A percentile compares a stretch with the other conserved stretches of the same genome.
phyloP scores from a whole-genome alignment of 1,140 invertebrate species.

The Bradynema listronoti region DNA sequence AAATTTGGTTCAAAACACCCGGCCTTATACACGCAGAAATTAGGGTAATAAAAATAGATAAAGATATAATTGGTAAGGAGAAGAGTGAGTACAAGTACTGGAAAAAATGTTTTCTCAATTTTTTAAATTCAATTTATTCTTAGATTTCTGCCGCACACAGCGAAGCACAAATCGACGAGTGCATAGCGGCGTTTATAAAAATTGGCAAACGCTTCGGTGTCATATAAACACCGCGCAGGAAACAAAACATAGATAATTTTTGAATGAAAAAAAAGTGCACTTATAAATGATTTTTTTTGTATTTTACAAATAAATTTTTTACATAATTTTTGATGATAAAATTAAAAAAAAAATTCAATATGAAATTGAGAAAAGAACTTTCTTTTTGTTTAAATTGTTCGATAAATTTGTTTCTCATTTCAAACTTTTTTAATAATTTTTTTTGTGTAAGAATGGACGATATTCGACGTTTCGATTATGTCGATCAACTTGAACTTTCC shows the following conservation, averaged over 20 bases:
- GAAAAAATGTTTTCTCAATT: too few relatives aligned
- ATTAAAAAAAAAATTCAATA: background rate
- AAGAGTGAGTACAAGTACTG: too few relatives aligned
- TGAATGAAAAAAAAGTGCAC: slow-evolving; percentile 11
- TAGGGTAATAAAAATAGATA: too few relatives aligned
- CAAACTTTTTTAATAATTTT: too few relatives aligned
- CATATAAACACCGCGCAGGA: slow-evolving; percentile 59
- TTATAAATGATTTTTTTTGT: slow-evolving; percentile 19
- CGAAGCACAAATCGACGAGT: slow-evolving; percentile 69
- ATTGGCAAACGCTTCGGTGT: slow-evolving; percentile 70
- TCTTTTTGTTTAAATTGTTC: slow-evolving; percentile 5
- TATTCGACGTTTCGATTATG: too few relatives aligned
- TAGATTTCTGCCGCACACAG: slow-evolving; percentile 79
- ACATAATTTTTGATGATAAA: slow-evolving; percentile 17
- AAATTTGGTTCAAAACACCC: too few relatives aligned
- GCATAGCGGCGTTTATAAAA: slow-evolving; percentile 71
- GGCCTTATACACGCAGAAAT: too few relatives aligned
- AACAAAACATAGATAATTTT: slow-evolving; percentile 14
- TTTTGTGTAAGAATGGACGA: too few relatives aligned
- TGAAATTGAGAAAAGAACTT: slow-evolving; percentile 1
- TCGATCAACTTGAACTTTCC: too few relatives aligned
- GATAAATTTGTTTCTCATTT: too few relatives aligned
- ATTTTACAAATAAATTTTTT: slow-evolving; percentile 4
- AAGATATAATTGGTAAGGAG: too few relatives aligned
- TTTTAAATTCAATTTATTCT: too few relatives aligned